A percentile compares a stretch with the other conserved stretches of the same genome.
Conservation (phyloP, 2,113 vertebrate species). For the Trogon melanurus region DNA sequence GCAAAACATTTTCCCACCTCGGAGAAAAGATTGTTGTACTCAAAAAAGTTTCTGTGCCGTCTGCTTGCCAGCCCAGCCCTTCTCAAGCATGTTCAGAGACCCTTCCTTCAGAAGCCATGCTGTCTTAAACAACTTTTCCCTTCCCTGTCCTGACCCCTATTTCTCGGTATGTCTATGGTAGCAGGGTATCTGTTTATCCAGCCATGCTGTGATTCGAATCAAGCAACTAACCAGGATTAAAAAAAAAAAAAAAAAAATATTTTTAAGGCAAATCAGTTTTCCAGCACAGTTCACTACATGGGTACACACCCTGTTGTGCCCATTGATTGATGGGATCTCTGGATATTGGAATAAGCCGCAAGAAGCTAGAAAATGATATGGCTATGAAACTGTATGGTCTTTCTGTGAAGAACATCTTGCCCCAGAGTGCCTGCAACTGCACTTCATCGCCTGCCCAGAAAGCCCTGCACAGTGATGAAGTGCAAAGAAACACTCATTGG, state of each 20-base stretch:
- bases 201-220: background rate
- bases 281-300: rapidly evolving
- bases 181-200: background rate
- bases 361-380: background rate
- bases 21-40: background rate
- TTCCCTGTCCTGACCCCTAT: background rate
- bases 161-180: background rate
- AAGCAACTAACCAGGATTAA: background rate
- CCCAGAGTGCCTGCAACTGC: background rate
- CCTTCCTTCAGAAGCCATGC: background rate
- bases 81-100: background rate
- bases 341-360: background rate
- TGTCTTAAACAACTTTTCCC: background rate
- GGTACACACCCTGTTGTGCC: background rate
- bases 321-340: background rate
- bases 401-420: background rate
- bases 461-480: background rate
- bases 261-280: background rate
- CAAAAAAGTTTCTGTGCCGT: background rate
- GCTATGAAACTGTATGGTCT: background rate
- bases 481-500: background rate
- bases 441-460: background rate
- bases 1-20: background rate
- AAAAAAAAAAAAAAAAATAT: background rate
- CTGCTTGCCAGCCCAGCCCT: background rate